These are phyloP conservation scores for Falco peregrinus DNA, from an alignment of 2,797 vertebrate species.

Conservation along the genomic window DNA sequence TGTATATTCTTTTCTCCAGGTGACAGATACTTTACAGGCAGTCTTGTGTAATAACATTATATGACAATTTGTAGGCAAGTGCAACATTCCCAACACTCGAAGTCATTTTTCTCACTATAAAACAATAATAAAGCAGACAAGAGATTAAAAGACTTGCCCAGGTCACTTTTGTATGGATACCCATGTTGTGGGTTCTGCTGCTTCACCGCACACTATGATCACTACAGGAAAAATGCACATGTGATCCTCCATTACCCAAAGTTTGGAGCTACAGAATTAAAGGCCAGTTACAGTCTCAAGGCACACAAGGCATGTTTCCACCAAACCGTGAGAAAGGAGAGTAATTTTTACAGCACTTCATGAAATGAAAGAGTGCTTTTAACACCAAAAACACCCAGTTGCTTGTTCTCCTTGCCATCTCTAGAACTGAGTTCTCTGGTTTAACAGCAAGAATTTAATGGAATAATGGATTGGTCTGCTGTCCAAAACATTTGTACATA, in stretches of 20 bases:
- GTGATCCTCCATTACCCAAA: neutral
- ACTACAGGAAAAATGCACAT: neutral
- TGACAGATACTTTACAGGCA: neutral
- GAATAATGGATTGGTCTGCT: neutral
- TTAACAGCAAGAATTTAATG: neutral
- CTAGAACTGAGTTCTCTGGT: neutral
- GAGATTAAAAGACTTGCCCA: neutral
- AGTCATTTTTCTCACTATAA: neutral
- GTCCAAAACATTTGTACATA: neutral
- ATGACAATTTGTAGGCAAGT: neutral
- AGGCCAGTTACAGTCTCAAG: neutral
- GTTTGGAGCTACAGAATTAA: neutral
- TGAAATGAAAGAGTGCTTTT: neutral
- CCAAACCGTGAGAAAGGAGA: neutral
- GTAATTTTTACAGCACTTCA: neutral
- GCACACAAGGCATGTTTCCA: neutral
- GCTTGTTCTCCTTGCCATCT: neutral
- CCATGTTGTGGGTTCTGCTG: neutral
- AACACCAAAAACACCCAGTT: neutral
- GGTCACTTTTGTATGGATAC: neutral
- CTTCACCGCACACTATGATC: neutral
- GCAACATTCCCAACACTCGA: rapidly evolving
- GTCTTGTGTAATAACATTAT: rapidly evolving
- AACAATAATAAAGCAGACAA: neutral
- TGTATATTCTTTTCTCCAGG: rapidly evolving